A percentile compares a stretch with the other conserved stretches of the same genome.
phyloP scores from a whole-genome alignment of 2,797 vertebrate genomes.

The Enteromius radiatus region DNA sequence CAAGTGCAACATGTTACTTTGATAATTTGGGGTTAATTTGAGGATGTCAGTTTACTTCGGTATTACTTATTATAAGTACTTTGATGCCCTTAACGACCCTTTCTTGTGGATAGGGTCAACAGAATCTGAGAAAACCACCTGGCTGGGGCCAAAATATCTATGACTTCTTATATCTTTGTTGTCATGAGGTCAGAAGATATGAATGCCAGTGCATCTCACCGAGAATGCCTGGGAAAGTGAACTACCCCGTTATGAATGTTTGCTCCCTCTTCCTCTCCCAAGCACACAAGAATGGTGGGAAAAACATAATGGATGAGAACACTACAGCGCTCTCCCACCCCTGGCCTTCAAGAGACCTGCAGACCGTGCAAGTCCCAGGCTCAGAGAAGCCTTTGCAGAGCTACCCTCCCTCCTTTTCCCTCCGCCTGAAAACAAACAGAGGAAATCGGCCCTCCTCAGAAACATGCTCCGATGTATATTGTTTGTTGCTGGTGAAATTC shows the following conservation, averaged over 20 bases:
- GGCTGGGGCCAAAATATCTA: conserved; percentile 4
- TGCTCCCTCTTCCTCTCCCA: conserved; percentile 57
- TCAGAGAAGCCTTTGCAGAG: conserved; percentile 52
- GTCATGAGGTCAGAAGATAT: conserved; percentile 36
- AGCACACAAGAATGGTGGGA: conserved; percentile 70
- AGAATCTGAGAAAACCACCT: conserved; percentile 13
- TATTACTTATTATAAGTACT: neutral
- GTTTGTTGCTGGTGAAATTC: conserved; percentile 62
- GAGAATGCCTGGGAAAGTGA: conserved; percentile 53
- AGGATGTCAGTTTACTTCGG: neutral
- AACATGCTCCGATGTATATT: conserved; percentile 51
- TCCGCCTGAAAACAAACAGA: conserved; percentile 71
- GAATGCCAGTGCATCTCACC: conserved; percentile 50
- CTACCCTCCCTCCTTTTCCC: conserved; percentile 23
- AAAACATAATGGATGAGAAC: conserved; percentile 58
- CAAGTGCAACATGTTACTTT: neutral
- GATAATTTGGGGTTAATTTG: neutral
- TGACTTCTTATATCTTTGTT: conserved; percentile 38
- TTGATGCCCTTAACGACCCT: neutral
- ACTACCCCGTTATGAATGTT: conserved; percentile 34
- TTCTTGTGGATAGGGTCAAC: neutral
- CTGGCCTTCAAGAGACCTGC: conserved; percentile 60
- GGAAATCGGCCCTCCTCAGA: conserved; percentile 67
- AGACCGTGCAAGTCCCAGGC: conserved; percentile 62
- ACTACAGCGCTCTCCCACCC: conserved; percentile 36